A percentile compares a stretch with the other conserved stretches of the same genome.
Evolutionary conservation across 2,888 invertebrate genomes (phyloP).

Genomic region (Pseudeuparius sepicola): DNA sequence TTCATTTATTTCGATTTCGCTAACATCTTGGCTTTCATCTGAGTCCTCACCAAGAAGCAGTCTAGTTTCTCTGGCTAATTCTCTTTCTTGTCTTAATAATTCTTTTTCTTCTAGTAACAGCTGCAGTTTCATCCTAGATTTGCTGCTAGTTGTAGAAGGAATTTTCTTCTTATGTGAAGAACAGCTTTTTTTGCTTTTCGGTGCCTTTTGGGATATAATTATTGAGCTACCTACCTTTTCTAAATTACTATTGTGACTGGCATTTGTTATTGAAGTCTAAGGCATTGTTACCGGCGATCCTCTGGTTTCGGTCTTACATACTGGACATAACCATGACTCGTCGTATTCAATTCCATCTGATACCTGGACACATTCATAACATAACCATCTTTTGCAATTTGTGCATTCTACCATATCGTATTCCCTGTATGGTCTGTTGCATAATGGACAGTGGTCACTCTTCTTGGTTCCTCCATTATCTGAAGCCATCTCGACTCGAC

Average conservation of each 20-base stretch:
- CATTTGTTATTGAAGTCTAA: too few relatives aligned
- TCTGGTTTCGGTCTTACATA: background rate
- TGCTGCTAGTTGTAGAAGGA: too few relatives aligned
- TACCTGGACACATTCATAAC: conserved; percentile 1
- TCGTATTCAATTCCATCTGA: background rate
- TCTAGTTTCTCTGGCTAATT: conserved; percentile 1
- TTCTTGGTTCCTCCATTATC: background rate
- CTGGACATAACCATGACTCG: background rate
- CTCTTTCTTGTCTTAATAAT: background rate
- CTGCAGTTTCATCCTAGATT: background rate
- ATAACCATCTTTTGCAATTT: background rate
- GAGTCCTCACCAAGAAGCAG: background rate
- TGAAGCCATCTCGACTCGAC: too few relatives aligned
- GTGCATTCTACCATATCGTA: conserved; percentile 1
- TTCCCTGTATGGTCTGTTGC: background rate
- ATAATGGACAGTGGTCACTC: background rate
- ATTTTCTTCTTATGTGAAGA: background rate
- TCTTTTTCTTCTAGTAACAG: conserved; percentile 1
- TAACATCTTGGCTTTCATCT: background rate
- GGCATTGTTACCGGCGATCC: too few relatives aligned
- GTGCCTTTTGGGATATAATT: background rate
- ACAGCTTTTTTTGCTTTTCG: conserved; percentile 2
- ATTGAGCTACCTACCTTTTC: too few relatives aligned
- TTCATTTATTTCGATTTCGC: background rate
- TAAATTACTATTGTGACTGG: too few relatives aligned